Evolutionary conservation across 2,797 vertebrate species (phyloP).

Genomic region (Sebastes cheni): DNA sequence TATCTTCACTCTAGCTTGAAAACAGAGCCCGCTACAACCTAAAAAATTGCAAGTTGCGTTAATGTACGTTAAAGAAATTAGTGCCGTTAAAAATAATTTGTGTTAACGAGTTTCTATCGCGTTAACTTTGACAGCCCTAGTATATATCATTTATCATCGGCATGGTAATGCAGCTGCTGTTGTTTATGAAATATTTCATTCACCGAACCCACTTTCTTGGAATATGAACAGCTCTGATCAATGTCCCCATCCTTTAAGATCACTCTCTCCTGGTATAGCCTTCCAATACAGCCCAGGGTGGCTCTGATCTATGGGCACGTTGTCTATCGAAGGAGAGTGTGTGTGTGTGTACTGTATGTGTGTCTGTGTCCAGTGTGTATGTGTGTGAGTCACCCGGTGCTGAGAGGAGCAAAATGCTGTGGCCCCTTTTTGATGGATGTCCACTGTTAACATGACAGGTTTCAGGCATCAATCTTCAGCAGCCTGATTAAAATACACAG

Average conservation of each 20-base stretch:
- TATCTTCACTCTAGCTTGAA: too few species aligned
- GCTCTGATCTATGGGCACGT: slow-evolving; percentile 43
- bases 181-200: slow-evolving; percentile 16
- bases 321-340: not conserved
- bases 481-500: slow-evolving; percentile 68
- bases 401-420: slow-evolving; percentile 53
- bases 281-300: not conserved
- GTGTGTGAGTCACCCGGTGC: slow-evolving; percentile 45
- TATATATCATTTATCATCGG: not conserved
- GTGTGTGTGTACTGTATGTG: not conserved
- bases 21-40: too few species aligned
- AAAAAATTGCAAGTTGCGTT: too few species aligned
- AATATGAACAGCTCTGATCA: slow-evolving; percentile 14
- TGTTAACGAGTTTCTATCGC: too few species aligned
- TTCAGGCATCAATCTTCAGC: slow-evolving; percentile 50
- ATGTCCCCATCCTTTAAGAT: slow-evolving; percentile 6
- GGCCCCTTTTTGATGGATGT: slow-evolving; percentile 57
- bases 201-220: not conserved
- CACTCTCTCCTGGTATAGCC: slow-evolving; percentile 23
- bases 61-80: too few species aligned
- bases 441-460: slow-evolving; percentile 48
- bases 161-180: not conserved
- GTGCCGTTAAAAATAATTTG: too few species aligned
- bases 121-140: too few species aligned
- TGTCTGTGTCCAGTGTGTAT: not conserved